Base-by-base conservation (phyloP, 2,888 invertebrate genomes). In the Isoperla grammatica region DNA sequence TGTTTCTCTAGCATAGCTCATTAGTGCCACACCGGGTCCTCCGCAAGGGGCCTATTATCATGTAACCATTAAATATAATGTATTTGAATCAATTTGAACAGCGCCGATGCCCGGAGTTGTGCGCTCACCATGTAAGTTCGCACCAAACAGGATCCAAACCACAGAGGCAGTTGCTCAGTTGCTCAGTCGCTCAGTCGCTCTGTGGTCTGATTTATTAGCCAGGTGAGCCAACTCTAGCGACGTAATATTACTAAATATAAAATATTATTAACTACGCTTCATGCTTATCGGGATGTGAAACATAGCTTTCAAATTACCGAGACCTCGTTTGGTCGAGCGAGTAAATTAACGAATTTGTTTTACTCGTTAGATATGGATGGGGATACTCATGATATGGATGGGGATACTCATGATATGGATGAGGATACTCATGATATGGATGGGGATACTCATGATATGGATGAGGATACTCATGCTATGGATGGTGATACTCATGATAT, bases 151-250 rank as follows among this genome's bases (percentile, higher is more conserved):
- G 45, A 45, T 45, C 45, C 19, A 13, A 17, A 17, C 29, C 29
- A 29, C 29, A 29, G 29, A 17, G 15, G 45, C 45, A 29, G 29
- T 29, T 29, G 45, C 19, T 45, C 45, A n/a, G n/a, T n/a, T n/a
- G n/a, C n/a, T n/a, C n/a, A n/a, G n/a, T n/a, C n/a, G n/a, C n/a
- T n/a, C n/a, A n/a, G n/a, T n/a, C n/a, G n/a, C n/a, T n/a, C n/a
- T n/a, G n/a, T 17, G 5, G 17, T 45, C 17, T 45, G 45, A 45
- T 45, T 45, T 45, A 45, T 45, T 45, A 29, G 29, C 29, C 45
- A 45, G 45, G 15, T 45, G 45, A 45, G 29, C 29, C 29, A 29
- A 29, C 29, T 4, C 8, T 29, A 29, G 5, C 29, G 29, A 29
- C 8, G 29, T 29, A 29, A 29, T 45, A 13, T 45, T 45, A 45